A percentile compares a stretch with the other conserved stretches of the same genome.
Conservation (phyloP, 2,888 invertebrate genomes). For the Drosophila koepferae region DNA sequence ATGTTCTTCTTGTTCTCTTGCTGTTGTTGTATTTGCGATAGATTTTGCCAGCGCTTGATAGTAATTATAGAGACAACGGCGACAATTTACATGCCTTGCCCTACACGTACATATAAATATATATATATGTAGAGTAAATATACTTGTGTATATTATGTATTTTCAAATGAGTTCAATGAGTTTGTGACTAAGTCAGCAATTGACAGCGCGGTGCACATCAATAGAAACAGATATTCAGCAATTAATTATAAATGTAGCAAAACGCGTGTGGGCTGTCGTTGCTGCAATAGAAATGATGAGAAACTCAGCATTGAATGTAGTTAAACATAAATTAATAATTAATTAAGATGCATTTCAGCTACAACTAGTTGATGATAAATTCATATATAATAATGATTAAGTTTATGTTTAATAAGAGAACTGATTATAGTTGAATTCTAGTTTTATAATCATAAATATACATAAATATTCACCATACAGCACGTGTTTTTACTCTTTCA, state of each 20-base stretch:
- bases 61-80: slow-evolving; percentile 71
- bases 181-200: slow-evolving; percentile 34
- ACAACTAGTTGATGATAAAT: not conserved
- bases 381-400: not conserved
- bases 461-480: not conserved
- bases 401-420: not conserved
- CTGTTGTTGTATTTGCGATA: slow-evolving; percentile 28
- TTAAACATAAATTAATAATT: slow-evolving; percentile 1
- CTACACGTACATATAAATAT: slow-evolving; percentile 17
- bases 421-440: not conserved
- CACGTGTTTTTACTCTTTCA: too few species aligned
- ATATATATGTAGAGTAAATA: not conserved
- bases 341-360: not conserved
- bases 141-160: slow-evolving; percentile 14
- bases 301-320: not conserved
- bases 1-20: slow-evolving; percentile 29
- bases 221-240: slow-evolving; percentile 17
- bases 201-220: slow-evolving; percentile 29
- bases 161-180: slow-evolving; percentile 42
- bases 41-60: slow-evolving; percentile 57
- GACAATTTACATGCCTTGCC: slow-evolving; percentile 64
- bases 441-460: not conserved
- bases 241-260: slow-evolving; percentile 1
- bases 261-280: not conserved
- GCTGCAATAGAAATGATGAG: not conserved